Base-by-base conservation (phyloP, 2,797 vertebrate genomes). In the Neoniphon sammara region DNA sequence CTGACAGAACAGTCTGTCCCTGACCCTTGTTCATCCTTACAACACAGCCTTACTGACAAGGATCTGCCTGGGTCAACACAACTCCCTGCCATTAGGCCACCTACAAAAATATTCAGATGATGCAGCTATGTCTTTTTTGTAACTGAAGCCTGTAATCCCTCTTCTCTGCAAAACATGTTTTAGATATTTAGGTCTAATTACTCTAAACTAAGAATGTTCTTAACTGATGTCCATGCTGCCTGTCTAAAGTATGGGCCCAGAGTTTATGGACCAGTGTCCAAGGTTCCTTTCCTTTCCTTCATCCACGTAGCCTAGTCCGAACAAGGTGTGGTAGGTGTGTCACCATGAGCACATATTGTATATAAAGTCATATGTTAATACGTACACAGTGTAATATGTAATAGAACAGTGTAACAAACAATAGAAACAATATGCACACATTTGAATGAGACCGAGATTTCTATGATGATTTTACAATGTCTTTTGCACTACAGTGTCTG, bases 11-110 rank as follows among this genome's bases (percentile, higher is more conserved):
- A 58, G n/a, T 17, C 69, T 54, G 2, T 5, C 23, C 73, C 30
- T 85, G 77, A 91, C 74, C 87, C 80, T 88, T 90, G 88, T 31
- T 55, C 85, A 61, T 81, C 61, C 36, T 69, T 86, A 61, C 50
- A 80, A 80, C 14, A 1, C 34, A 9, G 1, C 3, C 21, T 56
- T 27, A 63, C 49, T 61, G 60, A 65, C 50, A 25, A 80, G 39
- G 59, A 49, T 2, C 8, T 7, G 36, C 36, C 36, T 10, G 36
- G 36, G 36, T 39, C 36, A 39, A 39, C 8, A 39, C 9, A 39
- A 39, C 31, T 8, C 36, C 7, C 36, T 39, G 36, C 36, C 36
- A 39, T 39, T 10, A 39, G 36, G 36, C 36, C 36, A 39, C 36
- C 36, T 52, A 52, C 49, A 52, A 9, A 1, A 52, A 52, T 23